Base-by-base conservation (phyloP, 2,888 invertebrate genomes). In the Brachypterus glaber region DNA sequence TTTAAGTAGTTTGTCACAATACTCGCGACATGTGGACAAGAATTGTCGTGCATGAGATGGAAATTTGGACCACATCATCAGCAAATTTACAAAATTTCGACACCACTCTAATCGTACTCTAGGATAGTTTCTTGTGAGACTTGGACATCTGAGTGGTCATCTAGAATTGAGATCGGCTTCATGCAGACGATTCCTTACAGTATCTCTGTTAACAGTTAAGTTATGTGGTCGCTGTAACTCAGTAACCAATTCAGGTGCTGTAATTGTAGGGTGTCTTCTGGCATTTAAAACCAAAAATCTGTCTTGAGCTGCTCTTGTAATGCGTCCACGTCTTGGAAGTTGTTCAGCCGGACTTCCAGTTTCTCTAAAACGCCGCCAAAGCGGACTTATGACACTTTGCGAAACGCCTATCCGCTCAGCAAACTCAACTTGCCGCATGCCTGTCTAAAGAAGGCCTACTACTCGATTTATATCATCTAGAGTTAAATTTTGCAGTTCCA, bases 171-270 rank as follows among this genome's bases (percentile, higher is more conserved):
- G n/a, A n/a, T n/a, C n/a, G n/a, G n/a, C n/a, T n/a, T n/a, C n/a
- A n/a, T n/a, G n/a, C n/a, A n/a, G n/a, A n/a, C n/a, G n/a, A n/a
- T n/a, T n/a, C n/a, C n/a, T n/a, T n/a, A n/a, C n/a, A n/a, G n/a
- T n/a, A n/a, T n/a, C n/a, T n/a, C n/a, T n/a, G n/a, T n/a, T n/a
- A n/a, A n/a, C n/a, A n/a, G n/a, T n/a, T n/a, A n/a, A n/a, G n/a
- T n/a, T n/a, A n/a, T n/a, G n/a, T n/a, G n/a, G n/a, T n/a, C n/a
- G n/a, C n/a, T n/a, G n/a, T n/a, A n/a, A n/a, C n/a, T n/a, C n/a
- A n/a, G n/a, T n/a, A 24, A 24, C 24, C n/a, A 24, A 24, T n/a
- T 24, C 24, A 24, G n/a, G 24, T n/a, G 24, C 24, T 24, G 24
- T 24, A 24, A 24, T 24, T 24, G 24, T 24, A n/a, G 24, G 24